These are phyloP conservation scores for Elysia chlorotica DNA, from an alignment of 1,140 invertebrate genomes.

Conservation along the genomic window DNA sequence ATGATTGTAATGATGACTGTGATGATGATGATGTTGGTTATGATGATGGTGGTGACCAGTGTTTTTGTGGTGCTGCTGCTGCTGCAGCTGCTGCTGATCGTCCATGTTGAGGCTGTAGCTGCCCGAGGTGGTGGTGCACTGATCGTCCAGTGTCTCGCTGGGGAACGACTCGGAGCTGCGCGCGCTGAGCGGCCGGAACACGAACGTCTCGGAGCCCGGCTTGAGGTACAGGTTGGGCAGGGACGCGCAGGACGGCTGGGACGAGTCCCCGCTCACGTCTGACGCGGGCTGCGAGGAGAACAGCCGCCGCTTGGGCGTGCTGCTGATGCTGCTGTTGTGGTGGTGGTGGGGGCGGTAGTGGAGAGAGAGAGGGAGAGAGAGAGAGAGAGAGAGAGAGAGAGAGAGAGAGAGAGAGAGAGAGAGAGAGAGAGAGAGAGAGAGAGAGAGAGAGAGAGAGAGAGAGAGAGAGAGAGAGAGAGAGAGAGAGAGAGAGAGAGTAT, in stretches of 20 bases:
- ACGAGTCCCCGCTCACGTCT: slow-evolving; percentile 19
- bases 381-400: too few relatives aligned
- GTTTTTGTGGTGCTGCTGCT: too few relatives aligned
- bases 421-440: too few relatives aligned
- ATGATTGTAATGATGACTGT: too few relatives aligned
- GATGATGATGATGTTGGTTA: too few relatives aligned
- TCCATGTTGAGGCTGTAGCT: slow-evolving; percentile 24
- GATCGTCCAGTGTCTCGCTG: slow-evolving; percentile 26
- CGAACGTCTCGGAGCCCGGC: slow-evolving; percentile 16
- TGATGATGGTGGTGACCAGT: too few relatives aligned
- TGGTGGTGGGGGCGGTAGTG: slow-evolving; percentile 9
- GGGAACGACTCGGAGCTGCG: slow-evolving; percentile 20
- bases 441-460: too few relatives aligned
- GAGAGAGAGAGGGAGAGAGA: too few relatives aligned
- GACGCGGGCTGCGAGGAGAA: not conserved
- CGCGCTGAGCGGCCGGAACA: slow-evolving; percentile 22
- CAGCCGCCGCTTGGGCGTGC: not conserved
- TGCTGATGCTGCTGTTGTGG: not conserved
- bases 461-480: too few relatives aligned
- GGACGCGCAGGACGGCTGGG: slow-evolving; percentile 19
- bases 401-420: too few relatives aligned
- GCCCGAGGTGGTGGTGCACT: slow-evolving; percentile 30
- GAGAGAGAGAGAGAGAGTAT: too few relatives aligned
- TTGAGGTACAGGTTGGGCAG: slow-evolving; percentile 20
- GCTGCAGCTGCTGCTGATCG: too few relatives aligned